Conservation (phyloP, 2,797 vertebrate genomes). For the Cygnus olor region DNA sequence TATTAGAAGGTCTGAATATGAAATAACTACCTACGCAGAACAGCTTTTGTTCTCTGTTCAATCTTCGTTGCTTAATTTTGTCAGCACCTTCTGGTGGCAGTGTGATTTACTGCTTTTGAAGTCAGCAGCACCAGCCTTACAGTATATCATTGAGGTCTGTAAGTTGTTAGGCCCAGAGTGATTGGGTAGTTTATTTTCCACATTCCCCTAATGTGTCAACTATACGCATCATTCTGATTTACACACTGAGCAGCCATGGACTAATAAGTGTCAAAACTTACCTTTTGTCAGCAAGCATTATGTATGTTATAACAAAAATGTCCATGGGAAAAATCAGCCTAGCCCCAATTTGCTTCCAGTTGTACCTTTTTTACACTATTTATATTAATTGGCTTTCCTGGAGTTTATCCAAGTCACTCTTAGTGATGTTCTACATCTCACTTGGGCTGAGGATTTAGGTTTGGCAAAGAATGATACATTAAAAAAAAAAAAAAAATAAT, state of each 20-base stretch:
- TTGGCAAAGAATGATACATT: background rate
- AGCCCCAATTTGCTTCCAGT: background rate
- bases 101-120: slow-evolving; percentile 50
- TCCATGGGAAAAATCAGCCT: background rate
- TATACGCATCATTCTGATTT: slow-evolving; percentile 15
- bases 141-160: slow-evolving; percentile 43
- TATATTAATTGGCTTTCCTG: background rate
- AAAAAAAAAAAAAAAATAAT: background rate
- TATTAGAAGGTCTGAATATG: slow-evolving; percentile 28
- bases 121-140: slow-evolving; percentile 27
- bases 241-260: background rate
- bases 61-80: slow-evolving; percentile 44
- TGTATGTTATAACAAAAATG: background rate
- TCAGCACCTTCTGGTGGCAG: slow-evolving; percentile 22
- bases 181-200: slow-evolving; percentile 58
- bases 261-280: slow-evolving; percentile 32
- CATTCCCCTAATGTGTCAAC: background rate
- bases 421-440: background rate
- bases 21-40: slow-evolving; percentile 46
- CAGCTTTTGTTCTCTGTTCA: slow-evolving; percentile 51
- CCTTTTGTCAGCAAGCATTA: background rate
- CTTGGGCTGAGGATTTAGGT: background rate
- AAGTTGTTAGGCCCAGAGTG: slow-evolving; percentile 43
- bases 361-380: background rate
- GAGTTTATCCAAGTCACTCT: background rate